Evolutionary conservation across 2,113 vertebrate species (phyloP), one percentile per base, ranked within the genome.

Genomic region (Gracilinanus agilis): DNA sequence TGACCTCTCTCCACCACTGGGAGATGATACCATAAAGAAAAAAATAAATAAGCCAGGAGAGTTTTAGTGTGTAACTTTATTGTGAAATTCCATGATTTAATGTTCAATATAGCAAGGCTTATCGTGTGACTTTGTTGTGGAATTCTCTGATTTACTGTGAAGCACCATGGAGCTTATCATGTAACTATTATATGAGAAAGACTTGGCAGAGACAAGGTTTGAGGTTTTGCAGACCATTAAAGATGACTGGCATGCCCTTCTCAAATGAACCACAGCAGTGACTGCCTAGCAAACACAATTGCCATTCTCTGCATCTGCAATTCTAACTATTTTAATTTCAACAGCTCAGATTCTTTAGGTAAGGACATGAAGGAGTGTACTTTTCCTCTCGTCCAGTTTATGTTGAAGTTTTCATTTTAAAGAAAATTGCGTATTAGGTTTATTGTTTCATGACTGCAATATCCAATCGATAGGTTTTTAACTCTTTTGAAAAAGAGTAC

Each of bases 221-320:
- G 96, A 95, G 90, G 92, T 97, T 98, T 98, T 97, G 96, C 97
- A 97, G 97, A 96, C 97, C 97, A 97, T 98, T 98, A 98, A 97
- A 96, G 98, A 96, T 98, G 97, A 98, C 93, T 98, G 97, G 96
- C 97, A 97, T 90, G 95, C 95, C 98, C 97, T 97, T 97, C 97
- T 98, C 96, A 97, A 97, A 96, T 88, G 94, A 96, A 93, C 96
- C 97, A 96, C 89, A 97, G 96, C 96, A 96, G 91, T 88, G 13
- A 83, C 53, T 97, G 93, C 91, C 94, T 94, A 94, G 93, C 75
- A 94, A 95, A 96, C 58, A 95, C 97, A 97, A 92, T 92, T 91
- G 96, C 96, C 96, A 90, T 92, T 92, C 90, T 96, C 92, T 53
- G 91, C 96, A 90, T 94, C 93, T 95, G 94, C 96, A 97, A 97